Evolutionary conservation across 2,888 invertebrate genomes (phyloP), one percentile per base, ranked within the genome.

Genomic region (Bellardia bayeri): DNA sequence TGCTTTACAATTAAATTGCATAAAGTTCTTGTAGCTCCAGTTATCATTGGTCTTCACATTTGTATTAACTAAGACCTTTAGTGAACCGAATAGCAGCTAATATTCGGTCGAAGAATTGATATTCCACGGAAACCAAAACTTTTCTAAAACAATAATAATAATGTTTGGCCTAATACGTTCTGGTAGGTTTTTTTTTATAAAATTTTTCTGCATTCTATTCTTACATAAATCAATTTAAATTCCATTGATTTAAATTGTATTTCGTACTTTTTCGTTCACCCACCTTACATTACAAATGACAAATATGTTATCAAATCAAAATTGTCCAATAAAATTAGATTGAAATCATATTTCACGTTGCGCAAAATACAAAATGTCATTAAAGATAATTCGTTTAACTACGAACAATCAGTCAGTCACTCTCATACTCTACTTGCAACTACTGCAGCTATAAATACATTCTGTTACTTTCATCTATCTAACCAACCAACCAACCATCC

Each of bases 381-480:
- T 90, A 86, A 72, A 82, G 74, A 75, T 89, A 90, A 90, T 88
- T 88, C 88, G 80, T 90, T 90, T 90, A 90, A 78, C 75, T 79
- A 45, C 51, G 54, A 64, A 72, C 82, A 58, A 4, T 51, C 45
- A 9, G 13, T 45, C 45, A 56, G 23, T 45, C 16, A 81, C 56
- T 66, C 74, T 56, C 45, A 54, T 58, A 16, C 54, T 56, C n/a
- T 45, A 61, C n/a, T 3, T 14, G 11, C 30, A n/a, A 78, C 45
- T 71, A 66, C 42, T 30, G 40, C 51, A 63, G 66, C 56, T 37
- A 69, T 61, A 56, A 54, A 16, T 72, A 30, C 40, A 71, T 63
- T 61, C 37, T 8, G 40, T 49, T 54, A 30, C 33, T 51, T 13
- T 45, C 30, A 8, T 42, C 4, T 3, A 49, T 40, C 16, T 9